Conservation (phyloP, 1,140 invertebrate species). For the Theocolax elegans region DNA sequence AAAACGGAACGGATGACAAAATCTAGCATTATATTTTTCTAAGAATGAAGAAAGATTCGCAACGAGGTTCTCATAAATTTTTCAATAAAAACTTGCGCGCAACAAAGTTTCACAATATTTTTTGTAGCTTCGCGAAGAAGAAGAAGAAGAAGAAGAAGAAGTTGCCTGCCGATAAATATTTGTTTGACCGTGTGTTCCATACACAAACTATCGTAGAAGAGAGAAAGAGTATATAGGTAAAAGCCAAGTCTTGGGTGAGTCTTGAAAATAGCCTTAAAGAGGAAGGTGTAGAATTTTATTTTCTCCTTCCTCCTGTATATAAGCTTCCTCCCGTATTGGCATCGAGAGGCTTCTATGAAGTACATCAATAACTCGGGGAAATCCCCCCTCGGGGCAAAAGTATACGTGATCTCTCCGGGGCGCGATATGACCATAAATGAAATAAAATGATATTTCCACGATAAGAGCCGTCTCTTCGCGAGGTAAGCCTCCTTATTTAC, state of each 20-base stretch:
- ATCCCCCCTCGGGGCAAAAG: conserved; percentile 25
- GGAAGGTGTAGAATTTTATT: not conserved
- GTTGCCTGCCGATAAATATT: conserved; percentile 36
- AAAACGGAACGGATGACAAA: no score
- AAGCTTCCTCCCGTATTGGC: no score
- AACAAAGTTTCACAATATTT: no score
- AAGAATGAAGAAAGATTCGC: no score
- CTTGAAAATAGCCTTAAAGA: conserved; percentile 16
- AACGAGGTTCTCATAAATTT: no score
- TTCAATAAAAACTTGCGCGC: no score
- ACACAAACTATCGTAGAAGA: not conserved
- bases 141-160: no score
- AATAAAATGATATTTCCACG: conserved; percentile 68
- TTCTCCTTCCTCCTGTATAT: no score
- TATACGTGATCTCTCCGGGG: conserved; percentile 36
- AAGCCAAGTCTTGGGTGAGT: not conserved
- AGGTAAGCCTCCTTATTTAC: conserved; percentile 62
- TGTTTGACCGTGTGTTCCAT: not conserved
- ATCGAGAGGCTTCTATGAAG: no score
- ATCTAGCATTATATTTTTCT: no score
- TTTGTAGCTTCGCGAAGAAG: no score
- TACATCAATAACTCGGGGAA: conserved; percentile 40
- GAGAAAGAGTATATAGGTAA: not conserved
- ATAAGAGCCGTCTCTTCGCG: conserved; percentile 56
- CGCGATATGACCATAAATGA: conserved; percentile 65